These are phyloP conservation scores for Sinosuthora webbiana DNA, from an alignment of 2,113 vertebrate genomes.

Conservation along the genomic window DNA sequence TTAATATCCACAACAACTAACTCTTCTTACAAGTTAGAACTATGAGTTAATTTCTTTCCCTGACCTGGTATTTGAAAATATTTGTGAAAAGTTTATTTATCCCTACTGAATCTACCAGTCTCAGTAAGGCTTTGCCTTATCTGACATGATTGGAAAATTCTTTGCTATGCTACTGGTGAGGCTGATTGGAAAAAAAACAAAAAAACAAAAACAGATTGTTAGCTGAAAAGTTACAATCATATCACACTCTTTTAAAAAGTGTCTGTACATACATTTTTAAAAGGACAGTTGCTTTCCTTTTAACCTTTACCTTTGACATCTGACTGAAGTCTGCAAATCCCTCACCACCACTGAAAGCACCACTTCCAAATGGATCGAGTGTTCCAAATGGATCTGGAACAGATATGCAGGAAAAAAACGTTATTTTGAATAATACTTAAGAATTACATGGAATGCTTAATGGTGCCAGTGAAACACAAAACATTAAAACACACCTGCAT, in stretches of 20 bases:
- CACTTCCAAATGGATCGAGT: slow-evolving; percentile 89
- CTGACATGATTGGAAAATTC: background rate
- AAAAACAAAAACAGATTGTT: background rate
- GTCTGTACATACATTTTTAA: background rate
- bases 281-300: background rate
- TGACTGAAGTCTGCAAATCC: slow-evolving; percentile 98
- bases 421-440: background rate
- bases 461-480: background rate
- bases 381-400: slow-evolving; percentile 88
- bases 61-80: background rate
- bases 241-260: background rate
- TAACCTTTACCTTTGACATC: slow-evolving; percentile 87
- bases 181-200: background rate
- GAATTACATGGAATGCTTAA: background rate
- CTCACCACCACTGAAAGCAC: slow-evolving; percentile 81
- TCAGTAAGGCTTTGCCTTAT: background rate
- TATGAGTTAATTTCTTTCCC: background rate
- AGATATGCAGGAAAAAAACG: background rate
- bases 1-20: background rate
- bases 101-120: background rate
- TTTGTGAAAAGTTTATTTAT: background rate
- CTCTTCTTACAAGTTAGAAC: background rate
- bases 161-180: background rate
- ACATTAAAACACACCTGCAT: background rate
- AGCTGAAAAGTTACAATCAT: background rate